Evolutionary conservation across 2,113 vertebrate species (phyloP).

Genomic region (Salvelinus fontinalis): DNA sequence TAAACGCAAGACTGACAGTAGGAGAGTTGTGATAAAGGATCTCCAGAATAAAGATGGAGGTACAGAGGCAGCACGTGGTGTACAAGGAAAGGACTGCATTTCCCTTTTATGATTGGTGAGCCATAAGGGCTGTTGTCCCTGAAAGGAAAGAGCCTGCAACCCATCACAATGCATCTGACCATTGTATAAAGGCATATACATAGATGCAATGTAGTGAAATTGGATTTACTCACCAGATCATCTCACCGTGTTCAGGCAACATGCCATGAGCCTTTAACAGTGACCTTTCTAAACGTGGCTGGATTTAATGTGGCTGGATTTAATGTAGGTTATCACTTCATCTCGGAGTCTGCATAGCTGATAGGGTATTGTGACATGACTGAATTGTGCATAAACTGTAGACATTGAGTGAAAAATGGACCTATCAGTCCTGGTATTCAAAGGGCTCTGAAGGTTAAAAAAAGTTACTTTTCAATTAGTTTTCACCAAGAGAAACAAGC

Average conservation of each 20-base stretch:
- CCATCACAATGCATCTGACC: no score
- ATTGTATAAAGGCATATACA: no score
- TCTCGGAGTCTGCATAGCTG: background rate
- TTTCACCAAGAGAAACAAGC: slow-evolving; percentile 3
- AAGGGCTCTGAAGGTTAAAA: background rate
- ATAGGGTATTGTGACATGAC: background rate
- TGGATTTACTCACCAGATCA: background rate
- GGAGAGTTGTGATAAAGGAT: no score
- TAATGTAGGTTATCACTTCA: background rate
- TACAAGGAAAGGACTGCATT: no score
- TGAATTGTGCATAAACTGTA: background rate
- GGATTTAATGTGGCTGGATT: background rate
- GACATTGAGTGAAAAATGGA: background rate
- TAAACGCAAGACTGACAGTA: no score
- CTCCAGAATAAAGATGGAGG: no score
- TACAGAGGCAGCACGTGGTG: no score
- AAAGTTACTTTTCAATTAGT: background rate
- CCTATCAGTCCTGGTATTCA: background rate
- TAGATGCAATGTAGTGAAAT: background rate
- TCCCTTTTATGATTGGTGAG: no score
- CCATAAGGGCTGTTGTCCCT: no score
- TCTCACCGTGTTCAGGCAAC: background rate
- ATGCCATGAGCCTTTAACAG: background rate
- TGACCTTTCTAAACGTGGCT: background rate
- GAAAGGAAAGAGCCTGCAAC: no score